Evolutionary conservation across 2,113 vertebrate species (phyloP).

Genomic region (Taxidea taxus): DNA sequence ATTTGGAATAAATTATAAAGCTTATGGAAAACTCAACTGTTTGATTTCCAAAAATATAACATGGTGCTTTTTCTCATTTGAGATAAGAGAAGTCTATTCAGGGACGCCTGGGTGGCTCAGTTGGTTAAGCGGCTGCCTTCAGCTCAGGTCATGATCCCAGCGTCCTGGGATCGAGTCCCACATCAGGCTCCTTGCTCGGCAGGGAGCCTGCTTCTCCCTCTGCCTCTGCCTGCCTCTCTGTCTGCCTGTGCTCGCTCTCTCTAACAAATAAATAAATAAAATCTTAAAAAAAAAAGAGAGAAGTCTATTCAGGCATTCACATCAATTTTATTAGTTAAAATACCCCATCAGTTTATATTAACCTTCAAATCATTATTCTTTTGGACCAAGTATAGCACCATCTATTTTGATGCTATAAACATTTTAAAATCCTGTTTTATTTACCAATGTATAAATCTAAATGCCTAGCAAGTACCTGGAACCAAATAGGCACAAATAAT

Average conservation of each 20-base stretch:
- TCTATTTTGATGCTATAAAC: not conserved
- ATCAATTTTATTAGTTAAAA: not conserved
- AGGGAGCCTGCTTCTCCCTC: too few species aligned
- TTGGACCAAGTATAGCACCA: not conserved
- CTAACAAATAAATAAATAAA: too few species aligned
- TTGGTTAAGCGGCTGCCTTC: too few species aligned
- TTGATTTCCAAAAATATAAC: not conserved
- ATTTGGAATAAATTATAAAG: not conserved
- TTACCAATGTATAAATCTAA: not conserved
- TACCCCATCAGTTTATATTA: not conserved
- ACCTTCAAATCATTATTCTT: not conserved
- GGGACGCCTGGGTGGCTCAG: too few species aligned
- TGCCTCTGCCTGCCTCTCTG: too few species aligned
- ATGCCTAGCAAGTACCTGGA: not conserved
- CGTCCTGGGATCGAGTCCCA: too few species aligned
- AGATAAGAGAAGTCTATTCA: not conserved
- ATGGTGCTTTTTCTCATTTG: not conserved
- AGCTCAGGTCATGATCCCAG: too few species aligned
- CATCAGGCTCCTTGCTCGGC: too few species aligned
- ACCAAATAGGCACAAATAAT: not conserved
- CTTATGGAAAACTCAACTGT: not conserved
- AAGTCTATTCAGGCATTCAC: not conserved
- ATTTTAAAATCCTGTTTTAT: not conserved
- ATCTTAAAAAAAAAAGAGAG: too few species aligned
- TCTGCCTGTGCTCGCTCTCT: too few species aligned